phyloP scores from a whole-genome alignment of 2,888 invertebrate genomes.

The Agrypnus murinus region DNA sequence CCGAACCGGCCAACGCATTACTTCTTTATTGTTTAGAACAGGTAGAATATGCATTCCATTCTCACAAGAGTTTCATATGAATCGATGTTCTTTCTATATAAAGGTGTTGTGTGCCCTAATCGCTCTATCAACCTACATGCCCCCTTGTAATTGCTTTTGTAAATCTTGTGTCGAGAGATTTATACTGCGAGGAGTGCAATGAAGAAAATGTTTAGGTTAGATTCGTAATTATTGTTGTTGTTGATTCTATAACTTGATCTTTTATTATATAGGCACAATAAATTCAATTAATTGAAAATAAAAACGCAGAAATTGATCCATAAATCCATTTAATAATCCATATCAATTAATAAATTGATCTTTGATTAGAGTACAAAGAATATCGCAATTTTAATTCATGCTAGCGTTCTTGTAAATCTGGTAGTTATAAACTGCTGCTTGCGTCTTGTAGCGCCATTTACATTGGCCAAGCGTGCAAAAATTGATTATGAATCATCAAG shows the following conservation, averaged over 20 bases:
- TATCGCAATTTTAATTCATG: too few relatives aligned
- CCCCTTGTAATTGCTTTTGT: slow-evolving; percentile 63
- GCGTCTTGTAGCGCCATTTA: too few relatives aligned
- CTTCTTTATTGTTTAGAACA: slow-evolving; percentile 18
- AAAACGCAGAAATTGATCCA: too few relatives aligned
- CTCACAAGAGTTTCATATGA: slow-evolving; percentile 58
- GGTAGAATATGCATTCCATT: slow-evolving; percentile 57
- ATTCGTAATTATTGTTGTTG: slow-evolving; percentile 51
- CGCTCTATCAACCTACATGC: slow-evolving; percentile 62
- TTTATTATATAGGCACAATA: too few relatives aligned
- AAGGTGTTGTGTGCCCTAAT: slow-evolving; percentile 59
- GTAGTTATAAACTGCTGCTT: too few relatives aligned
- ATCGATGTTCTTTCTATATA: slow-evolving; percentile 56
- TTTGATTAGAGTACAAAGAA: too few relatives aligned
- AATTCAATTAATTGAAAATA: too few relatives aligned
- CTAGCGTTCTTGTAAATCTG: too few relatives aligned
- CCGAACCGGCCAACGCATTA: neutral
- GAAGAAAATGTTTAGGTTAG: slow-evolving; percentile 50
- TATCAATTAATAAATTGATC: too few relatives aligned
- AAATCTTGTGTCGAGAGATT: slow-evolving; percentile 59
- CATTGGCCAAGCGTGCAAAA: too few relatives aligned
- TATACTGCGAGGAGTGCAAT: slow-evolving; percentile 53
- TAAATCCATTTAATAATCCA: too few relatives aligned
- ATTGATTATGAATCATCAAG: too few relatives aligned
- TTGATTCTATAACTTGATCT: slow-evolving; percentile 42